Conservation (phyloP, 2,797 vertebrate species). For the Paguma larvata region DNA sequence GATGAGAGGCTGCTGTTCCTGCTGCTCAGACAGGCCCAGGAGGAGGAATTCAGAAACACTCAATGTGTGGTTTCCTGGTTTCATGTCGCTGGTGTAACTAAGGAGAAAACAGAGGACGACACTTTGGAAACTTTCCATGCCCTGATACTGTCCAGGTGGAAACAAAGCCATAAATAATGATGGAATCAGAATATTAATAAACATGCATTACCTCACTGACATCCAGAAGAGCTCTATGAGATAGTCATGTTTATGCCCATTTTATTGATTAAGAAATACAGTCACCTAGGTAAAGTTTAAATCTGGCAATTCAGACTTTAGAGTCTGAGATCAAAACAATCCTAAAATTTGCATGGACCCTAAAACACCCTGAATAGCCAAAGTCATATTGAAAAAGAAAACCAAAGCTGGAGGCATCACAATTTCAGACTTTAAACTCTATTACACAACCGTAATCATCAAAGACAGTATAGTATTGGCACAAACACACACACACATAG, state of each 20-base stretch:
- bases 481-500: too few relatives aligned
- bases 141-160: neutral
- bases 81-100: neutral
- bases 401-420: too few relatives aligned
- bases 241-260: neutral
- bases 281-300: neutral
- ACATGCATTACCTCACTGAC: neutral
- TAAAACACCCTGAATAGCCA: too few relatives aligned
- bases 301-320: neutral
- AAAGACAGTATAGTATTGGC: too few relatives aligned
- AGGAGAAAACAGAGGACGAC: neutral
- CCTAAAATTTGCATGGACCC: too few relatives aligned
- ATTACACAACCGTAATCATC: too few relatives aligned
- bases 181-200: neutral
- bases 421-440: too few relatives aligned
- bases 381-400: too few relatives aligned
- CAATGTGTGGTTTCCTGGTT: constrained; percentile 57
- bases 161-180: neutral
- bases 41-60: constrained; percentile 69
- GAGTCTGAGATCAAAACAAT: neutral
- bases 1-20: constrained; percentile 21
- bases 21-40: constrained; percentile 56
- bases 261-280: neutral
- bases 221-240: neutral
- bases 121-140: neutral